Percentiles rank a stretch among this genome's conserved stretches.
These are phyloP conservation scores for Cordylochernes scorpioides DNA, from an alignment of 2,888 invertebrate species.

Conservation along the genomic window DNA sequence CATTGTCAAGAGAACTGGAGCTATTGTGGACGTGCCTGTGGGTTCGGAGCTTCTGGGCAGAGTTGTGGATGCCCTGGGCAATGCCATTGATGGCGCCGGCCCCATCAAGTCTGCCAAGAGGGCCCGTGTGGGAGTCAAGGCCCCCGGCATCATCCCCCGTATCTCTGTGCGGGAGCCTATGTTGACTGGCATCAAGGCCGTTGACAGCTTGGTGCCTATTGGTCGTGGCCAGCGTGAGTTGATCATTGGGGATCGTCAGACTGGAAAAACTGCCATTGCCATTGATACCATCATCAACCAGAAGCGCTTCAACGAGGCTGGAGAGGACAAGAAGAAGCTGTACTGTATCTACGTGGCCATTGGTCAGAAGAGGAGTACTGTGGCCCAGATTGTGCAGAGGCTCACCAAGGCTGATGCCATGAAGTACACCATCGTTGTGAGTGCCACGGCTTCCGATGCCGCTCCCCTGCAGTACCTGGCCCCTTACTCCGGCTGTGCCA, in stretches of 20 bases:
- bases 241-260: slow-evolving; percentile 22
- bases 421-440: slow-evolving; percentile 8
- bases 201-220: slow-evolving; percentile 20
- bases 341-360: slow-evolving; percentile 20
- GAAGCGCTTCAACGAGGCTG: slow-evolving; percentile 53
- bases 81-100: neutral
- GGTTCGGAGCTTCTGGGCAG: neutral
- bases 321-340: slow-evolving; percentile 47
- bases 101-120: neutral
- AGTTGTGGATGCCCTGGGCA: neutral
- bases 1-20: neutral
- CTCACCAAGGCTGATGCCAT: slow-evolving; percentile 37
- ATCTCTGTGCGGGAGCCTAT: slow-evolving; percentile 18
- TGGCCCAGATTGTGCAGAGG: slow-evolving; percentile 27
- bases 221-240: slow-evolving; percentile 21
- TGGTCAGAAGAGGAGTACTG: slow-evolving; percentile 20
- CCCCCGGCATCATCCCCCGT: slow-evolving; percentile 7
- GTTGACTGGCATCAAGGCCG: slow-evolving; percentile 19
- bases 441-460: slow-evolving; percentile 9
- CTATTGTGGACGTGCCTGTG: neutral
- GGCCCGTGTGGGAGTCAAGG: neutral
- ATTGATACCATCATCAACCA: slow-evolving; percentile 21
- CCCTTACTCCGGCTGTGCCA: slow-evolving; percentile 6
- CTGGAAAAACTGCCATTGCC: slow-evolving; percentile 57
- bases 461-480: slow-evolving; percentile 11